A percentile compares a stretch with the other conserved stretches of the same genome.
Evolutionary conservation across 1,140 invertebrate genomes (phyloP).

Genomic region (Oscheius sp.): DNA sequence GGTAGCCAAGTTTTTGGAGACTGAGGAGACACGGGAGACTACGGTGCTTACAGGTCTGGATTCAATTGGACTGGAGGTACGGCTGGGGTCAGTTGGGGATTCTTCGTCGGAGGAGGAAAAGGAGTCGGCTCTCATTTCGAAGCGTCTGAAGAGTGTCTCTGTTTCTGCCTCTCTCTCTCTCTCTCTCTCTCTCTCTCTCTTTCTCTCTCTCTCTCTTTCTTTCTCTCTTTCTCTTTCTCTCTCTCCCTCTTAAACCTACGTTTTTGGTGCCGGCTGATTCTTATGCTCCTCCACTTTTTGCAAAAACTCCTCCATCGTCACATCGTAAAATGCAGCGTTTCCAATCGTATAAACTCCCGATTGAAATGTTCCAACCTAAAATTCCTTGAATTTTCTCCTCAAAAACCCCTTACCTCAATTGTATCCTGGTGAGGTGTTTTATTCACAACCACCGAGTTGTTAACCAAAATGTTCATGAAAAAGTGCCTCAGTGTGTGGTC

Average conservation of each 20-base stretch:
- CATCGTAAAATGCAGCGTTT: slow-evolving; percentile 29
- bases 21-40: background rate
- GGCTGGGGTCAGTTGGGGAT: background rate
- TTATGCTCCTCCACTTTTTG: background rate
- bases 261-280: background rate
- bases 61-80: background rate
- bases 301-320: slow-evolving; percentile 15
- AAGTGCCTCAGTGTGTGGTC: slow-evolving; percentile 21
- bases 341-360: slow-evolving; percentile 30
- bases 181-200: too few species aligned
- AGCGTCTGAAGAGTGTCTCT: background rate
- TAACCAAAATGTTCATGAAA: slow-evolving; percentile 25
- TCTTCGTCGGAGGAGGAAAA: background rate
- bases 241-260: background rate
- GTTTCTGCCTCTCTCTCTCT: too few species aligned
- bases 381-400: background rate
- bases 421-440: slow-evolving; percentile 20
- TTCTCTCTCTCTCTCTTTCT: too few species aligned
- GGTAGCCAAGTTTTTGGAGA: background rate
- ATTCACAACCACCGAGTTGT: slow-evolving; percentile 34
- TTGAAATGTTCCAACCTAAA: slow-evolving; percentile 20
- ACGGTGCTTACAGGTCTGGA: background rate
- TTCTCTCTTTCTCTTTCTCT: too few species aligned
- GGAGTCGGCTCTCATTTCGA: background rate
- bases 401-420: slow-evolving; percentile 9